phyloP scores from a whole-genome alignment of 2,888 invertebrate species.

The Eupithecia dodoneata region DNA sequence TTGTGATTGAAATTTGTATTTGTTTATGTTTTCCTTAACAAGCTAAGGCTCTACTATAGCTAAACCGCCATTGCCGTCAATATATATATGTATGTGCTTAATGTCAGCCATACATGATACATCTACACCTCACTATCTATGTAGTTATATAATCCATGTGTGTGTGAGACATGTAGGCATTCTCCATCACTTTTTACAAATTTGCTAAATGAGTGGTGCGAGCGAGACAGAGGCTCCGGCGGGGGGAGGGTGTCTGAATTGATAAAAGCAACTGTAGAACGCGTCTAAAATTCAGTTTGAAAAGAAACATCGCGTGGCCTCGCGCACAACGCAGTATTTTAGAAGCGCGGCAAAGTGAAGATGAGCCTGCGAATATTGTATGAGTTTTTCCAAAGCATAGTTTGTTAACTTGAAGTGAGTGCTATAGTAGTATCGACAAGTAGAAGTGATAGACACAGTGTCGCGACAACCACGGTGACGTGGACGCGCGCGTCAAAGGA shows the following conservation, averaged over 20 bases:
- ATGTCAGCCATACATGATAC: conserved; percentile 57
- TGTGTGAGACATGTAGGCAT: conserved; percentile 53
- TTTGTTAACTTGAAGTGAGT: conserved; percentile 59
- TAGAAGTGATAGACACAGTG: conserved; percentile 55
- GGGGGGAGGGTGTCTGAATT: conserved; percentile 76
- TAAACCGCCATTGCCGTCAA: conserved; percentile 40
- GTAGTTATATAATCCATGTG: conserved; percentile 57
- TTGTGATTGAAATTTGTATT: conserved; percentile 6
- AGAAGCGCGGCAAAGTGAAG: conserved; percentile 69
- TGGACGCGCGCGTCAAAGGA: conserved; percentile 75
- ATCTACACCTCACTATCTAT: conserved; percentile 51
- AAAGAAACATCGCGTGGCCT: conserved; percentile 66
- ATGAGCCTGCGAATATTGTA: conserved; percentile 74
- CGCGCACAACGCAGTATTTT: conserved; percentile 57
- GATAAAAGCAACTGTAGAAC: conserved; percentile 82
- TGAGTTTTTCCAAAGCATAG: conserved; percentile 68
- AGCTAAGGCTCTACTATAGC: conserved; percentile 34
- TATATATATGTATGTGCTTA: conserved; percentile 46
- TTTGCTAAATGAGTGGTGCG: conserved; percentile 52
- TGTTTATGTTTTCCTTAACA: conserved; percentile 34
- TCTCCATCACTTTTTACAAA: conserved; percentile 64
- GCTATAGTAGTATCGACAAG: conserved; percentile 48
- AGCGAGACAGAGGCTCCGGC: conserved; percentile 63
- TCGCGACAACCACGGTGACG: conserved; percentile 70
- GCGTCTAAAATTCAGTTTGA: conserved; percentile 78